Base-by-base conservation (phyloP, 2,888 invertebrate species). In the Piscicola geometra region DNA sequence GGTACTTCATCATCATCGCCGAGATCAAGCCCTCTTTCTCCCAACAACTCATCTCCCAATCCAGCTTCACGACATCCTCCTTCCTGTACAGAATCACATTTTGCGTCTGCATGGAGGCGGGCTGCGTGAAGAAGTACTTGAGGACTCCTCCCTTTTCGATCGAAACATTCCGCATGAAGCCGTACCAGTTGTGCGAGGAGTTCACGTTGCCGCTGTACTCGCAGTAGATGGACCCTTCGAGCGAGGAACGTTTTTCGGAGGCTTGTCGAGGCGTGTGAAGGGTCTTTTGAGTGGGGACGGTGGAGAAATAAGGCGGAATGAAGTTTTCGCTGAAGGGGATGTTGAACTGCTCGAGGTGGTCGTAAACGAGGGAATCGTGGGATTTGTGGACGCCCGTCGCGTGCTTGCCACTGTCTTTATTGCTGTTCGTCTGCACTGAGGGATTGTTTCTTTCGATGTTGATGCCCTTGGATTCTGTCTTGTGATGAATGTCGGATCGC, bases 141-240 rank as follows among this genome's bases (percentile, higher is more conserved):
- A 79, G 76, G n/a, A 78, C 76, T 5, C 80, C 80, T 3, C 78
- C 78, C 9, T 50, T 36, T 21, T 56, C 67, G 25, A 80, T 50
- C 15, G 78, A 77, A 21, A 80, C 56, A 47, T 80, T 80, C 50
- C 75, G 72, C 15, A 80, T 56, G 67, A 78, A 80, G 25, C 80
- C 80, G 71, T 75, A 75, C 80, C 80, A 80, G 60, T 60, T 74
- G n/a, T 76, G 68, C n/a, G 78, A 66, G 21, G 79, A 76, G 72
- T 79, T 79, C 15, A 80, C 67, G 35, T 68, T 71, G 5, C 80
- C 80, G 30, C 77, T 72, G 41, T 78, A 67, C n/a, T 78, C 70
- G 71, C 80, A 80, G 15, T 41, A 52, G 32, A 69, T 35, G 66
- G 71, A 35, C 32, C 73, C 76, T 15, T 56, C 56, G 25, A 60